phyloP scores from a whole-genome alignment of 1,140 invertebrate species.

The Oppia nitens region DNA sequence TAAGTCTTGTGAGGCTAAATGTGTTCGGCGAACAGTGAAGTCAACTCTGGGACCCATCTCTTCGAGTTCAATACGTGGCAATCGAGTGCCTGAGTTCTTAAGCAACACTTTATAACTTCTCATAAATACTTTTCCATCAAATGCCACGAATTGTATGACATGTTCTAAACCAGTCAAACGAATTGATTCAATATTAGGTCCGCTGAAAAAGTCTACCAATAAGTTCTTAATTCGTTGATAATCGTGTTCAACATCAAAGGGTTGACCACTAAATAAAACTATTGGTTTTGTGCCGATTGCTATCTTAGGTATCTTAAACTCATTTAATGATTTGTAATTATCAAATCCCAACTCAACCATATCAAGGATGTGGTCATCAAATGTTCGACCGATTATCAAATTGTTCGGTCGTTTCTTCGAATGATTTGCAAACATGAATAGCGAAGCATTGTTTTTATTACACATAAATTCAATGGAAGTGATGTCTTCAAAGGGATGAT shows the following conservation, averaged over 20 bases:
- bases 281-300: slow-evolving; percentile 71
- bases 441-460: slow-evolving; percentile 63
- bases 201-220: slow-evolving; percentile 77
- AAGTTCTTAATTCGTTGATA: slow-evolving; percentile 68
- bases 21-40: slow-evolving; percentile 61
- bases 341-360: slow-evolving; percentile 90
- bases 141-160: slow-evolving; percentile 68
- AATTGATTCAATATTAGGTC: slow-evolving; percentile 58
- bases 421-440: slow-evolving; percentile 78
- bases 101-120: slow-evolving; percentile 73
- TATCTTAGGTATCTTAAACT: slow-evolving; percentile 64
- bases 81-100: slow-evolving; percentile 72
- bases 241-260: slow-evolving; percentile 61
- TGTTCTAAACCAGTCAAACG: slow-evolving; percentile 82
- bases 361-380: slow-evolving; percentile 74
- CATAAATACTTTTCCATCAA: slow-evolving; percentile 58
- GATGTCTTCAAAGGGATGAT: slow-evolving; percentile 68
- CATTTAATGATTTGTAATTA: slow-evolving; percentile 53
- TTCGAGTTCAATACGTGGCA: slow-evolving; percentile 69
- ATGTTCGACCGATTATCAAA: slow-evolving; percentile 65
- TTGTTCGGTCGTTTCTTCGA: slow-evolving; percentile 90
- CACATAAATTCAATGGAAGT: slow-evolving; percentile 59
- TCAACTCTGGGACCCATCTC: slow-evolving; percentile 90
- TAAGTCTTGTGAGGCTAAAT: slow-evolving; percentile 73
- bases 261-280: slow-evolving; percentile 77